These are phyloP conservation scores for Ceriagrion tenellum DNA, from an alignment of 2,888 invertebrate genomes.

Conservation along the genomic window DNA sequence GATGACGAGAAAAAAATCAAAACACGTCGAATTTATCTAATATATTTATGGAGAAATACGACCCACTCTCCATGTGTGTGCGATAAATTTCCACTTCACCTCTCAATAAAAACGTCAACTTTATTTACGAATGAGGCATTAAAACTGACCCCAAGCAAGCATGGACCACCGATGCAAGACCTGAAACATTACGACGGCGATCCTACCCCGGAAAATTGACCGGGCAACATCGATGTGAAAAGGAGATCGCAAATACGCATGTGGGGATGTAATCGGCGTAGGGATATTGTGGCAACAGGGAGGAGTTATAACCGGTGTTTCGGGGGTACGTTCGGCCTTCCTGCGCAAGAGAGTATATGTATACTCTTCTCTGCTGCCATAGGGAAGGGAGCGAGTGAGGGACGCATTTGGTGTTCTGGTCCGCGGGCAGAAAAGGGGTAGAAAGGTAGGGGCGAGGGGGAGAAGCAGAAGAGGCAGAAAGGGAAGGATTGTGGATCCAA, in stretches of 20 bases:
- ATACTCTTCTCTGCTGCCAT: background rate
- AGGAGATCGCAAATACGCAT: background rate
- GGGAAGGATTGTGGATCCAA: constrained; percentile 47
- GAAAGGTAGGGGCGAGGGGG: background rate
- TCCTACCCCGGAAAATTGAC: background rate
- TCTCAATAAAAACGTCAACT: no score
- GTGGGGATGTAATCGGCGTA: background rate
- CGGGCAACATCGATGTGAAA: background rate
- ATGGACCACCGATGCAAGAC: no score
- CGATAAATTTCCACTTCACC: no score
- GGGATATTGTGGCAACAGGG: background rate
- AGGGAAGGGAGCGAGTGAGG: background rate
- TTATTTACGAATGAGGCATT: no score
- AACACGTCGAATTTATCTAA: no score
- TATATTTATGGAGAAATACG: no score
- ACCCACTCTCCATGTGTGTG: no score
- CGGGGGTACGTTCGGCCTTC: background rate
- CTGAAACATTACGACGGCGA: background rate
- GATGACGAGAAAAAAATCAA: no score
- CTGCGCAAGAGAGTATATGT: background rate
- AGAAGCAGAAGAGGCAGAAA: background rate
- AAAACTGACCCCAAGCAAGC: no score
- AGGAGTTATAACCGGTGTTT: constrained; percentile 11
- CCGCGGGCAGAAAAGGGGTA: background rate
- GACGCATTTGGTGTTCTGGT: background rate